Conservation (phyloP, 2,888 invertebrate genomes). For the Aplocera efformata region DNA sequence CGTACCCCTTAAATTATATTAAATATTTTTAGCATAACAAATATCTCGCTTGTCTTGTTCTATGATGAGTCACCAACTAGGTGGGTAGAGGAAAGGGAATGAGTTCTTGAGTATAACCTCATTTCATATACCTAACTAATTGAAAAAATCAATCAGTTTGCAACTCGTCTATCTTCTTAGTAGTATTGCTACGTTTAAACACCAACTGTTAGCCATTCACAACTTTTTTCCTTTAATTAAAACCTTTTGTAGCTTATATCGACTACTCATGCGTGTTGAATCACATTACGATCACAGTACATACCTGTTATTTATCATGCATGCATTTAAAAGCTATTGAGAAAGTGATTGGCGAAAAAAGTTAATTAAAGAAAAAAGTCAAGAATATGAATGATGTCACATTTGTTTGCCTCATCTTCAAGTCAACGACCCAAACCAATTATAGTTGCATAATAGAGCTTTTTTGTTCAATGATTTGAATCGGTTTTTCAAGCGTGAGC, state of each 20-base stretch:
- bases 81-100: too few species aligned
- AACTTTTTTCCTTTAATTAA: constrained; percentile 35
- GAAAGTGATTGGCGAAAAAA: constrained; percentile 61
- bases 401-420: constrained; percentile 50
- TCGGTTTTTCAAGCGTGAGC: constrained; percentile 54
- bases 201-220: constrained; percentile 20
- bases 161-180: constrained; percentile 2
- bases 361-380: constrained; percentile 34
- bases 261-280: constrained; percentile 51
- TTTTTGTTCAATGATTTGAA: constrained; percentile 53
- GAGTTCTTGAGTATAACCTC: background rate
- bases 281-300: constrained; percentile 34
- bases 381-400: constrained; percentile 42
- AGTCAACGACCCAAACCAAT: constrained; percentile 70
- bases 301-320: constrained; percentile 31
- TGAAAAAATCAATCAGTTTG: constrained; percentile 13
- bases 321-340: constrained; percentile 42
- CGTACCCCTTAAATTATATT: too few species aligned
- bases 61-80: too few species aligned
- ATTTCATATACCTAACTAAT: constrained; percentile 1
- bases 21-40: too few species aligned
- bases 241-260: constrained; percentile 34
- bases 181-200: constrained; percentile 7
- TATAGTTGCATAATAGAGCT: constrained; percentile 65
- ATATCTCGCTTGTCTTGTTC: too few species aligned